phyloP scores from a whole-genome alignment of 2,888 invertebrate genomes.

The Plagiodera versicolora region DNA sequence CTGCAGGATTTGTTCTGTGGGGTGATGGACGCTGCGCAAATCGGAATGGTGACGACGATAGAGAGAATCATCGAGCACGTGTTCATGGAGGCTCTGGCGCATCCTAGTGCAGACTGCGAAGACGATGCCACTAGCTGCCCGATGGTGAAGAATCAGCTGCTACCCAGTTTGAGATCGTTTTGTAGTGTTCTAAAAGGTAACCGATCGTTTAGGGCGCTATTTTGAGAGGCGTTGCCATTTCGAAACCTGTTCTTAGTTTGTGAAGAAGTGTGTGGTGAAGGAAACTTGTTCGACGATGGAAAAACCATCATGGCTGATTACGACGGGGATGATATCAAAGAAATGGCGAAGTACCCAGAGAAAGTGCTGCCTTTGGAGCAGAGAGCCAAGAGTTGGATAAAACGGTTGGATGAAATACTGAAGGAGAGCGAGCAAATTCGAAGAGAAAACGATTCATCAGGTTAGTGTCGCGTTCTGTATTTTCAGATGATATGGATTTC shows the following conservation, averaged over 20 bases:
- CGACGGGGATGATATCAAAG: constrained; percentile 69
- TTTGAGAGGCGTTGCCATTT: background rate
- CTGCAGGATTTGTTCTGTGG: constrained; percentile 68
- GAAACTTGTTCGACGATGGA: constrained; percentile 77
- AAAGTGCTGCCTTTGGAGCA: constrained; percentile 70
- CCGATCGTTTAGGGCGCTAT: constrained; percentile 3
- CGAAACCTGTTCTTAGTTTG: constrained; percentile 60
- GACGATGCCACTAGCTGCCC: constrained; percentile 78
- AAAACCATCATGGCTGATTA: constrained; percentile 60
- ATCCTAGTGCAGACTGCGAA: constrained; percentile 77
- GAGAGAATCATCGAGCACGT: constrained; percentile 87
- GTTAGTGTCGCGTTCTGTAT: constrained; percentile 37
- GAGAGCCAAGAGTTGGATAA: constrained; percentile 77
- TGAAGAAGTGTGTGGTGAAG: constrained; percentile 80
- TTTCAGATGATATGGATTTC: background rate
- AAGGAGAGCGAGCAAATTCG: constrained; percentile 91
- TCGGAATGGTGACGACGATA: constrained; percentile 83
- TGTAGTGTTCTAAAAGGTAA: constrained; percentile 85
- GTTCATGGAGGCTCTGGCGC: constrained; percentile 86
- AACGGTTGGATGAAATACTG: constrained; percentile 78
- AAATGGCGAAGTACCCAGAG: constrained; percentile 68
- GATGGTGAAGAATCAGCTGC: constrained; percentile 79
- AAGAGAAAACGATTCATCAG: constrained; percentile 84
- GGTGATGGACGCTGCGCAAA: constrained; percentile 74
- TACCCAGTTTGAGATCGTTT: constrained; percentile 82